These are phyloP conservation scores for Mastomys natalensis DNA, from an alignment of 2,113 vertebrate species.

Conservation along the genomic window DNA sequence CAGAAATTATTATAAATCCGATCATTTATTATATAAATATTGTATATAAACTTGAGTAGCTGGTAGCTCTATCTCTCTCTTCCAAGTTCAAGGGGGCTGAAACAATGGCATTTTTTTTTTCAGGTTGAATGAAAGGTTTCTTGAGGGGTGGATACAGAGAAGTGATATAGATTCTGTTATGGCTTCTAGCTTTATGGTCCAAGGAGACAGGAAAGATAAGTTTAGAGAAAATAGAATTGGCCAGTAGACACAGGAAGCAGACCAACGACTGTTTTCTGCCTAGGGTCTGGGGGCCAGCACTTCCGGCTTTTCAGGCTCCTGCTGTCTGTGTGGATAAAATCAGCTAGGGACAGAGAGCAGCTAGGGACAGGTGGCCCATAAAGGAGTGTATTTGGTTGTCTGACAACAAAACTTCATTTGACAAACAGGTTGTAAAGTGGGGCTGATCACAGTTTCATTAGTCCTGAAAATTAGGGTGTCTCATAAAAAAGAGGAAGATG, in stretches of 20 bases:
- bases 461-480: conserved; percentile 53
- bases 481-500: conserved; percentile 65
- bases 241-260: not conserved
- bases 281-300: not conserved
- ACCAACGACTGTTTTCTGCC: not conserved
- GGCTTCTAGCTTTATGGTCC: not conserved
- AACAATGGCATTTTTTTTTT: not conserved
- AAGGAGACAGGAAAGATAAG: conserved; percentile 38
- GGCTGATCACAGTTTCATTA: not conserved
- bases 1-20: not conserved
- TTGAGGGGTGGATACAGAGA: not conserved
- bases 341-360: accelerated
- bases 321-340: not conserved
- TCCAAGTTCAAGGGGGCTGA: not conserved
- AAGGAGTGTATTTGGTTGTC: not conserved
- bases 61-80: not conserved
- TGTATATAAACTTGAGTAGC: not conserved
- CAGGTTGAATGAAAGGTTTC: not conserved
- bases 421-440: not conserved
- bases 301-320: not conserved
- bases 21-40: not conserved
- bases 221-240: not conserved
- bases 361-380: accelerated
- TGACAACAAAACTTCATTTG: conserved; percentile 38
- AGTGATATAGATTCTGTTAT: not conserved